Conservation (phyloP, 2,113 vertebrate genomes). For the Toxotes chatareus region DNA sequence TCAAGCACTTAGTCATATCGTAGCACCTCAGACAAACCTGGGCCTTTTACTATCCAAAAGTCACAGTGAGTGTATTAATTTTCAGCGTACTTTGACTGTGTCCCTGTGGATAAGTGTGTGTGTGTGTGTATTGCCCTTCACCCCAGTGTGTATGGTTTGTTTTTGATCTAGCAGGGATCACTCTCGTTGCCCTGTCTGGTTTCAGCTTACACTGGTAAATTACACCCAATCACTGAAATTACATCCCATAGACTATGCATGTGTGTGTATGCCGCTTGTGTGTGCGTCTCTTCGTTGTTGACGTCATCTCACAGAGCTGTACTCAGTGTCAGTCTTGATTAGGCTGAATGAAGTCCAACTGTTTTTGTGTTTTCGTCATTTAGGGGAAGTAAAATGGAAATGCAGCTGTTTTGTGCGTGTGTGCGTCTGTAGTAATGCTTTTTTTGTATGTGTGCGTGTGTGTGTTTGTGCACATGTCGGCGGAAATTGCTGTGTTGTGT, state of each 20-base stretch:
- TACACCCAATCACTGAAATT: slow-evolving; percentile 86
- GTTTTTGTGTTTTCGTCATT: slow-evolving; percentile 82
- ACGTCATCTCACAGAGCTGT: slow-evolving; percentile 79
- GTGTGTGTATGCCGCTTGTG: slow-evolving; percentile 47
- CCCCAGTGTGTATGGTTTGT: slow-evolving; percentile 47
- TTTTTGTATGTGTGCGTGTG: slow-evolving; percentile 7
- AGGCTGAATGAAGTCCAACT: slow-evolving; percentile 79
- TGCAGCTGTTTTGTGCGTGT: slow-evolving; percentile 67
- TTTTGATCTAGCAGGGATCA: slow-evolving; percentile 74
- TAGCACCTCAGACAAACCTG: slow-evolving; percentile 34
- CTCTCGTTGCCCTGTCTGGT: slow-evolving; percentile 76
- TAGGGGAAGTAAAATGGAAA: slow-evolving; percentile 80
- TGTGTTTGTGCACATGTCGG: slow-evolving; percentile 33
- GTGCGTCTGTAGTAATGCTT: slow-evolving; percentile 4
- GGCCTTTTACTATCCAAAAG: slow-evolving; percentile 17
- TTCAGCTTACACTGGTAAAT: slow-evolving; percentile 85
- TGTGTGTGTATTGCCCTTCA: slow-evolving; percentile 3
- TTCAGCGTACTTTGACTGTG: slow-evolving; percentile 13
- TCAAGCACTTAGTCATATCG: slow-evolving; percentile 33
- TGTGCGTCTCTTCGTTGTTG: slow-evolving; percentile 57
- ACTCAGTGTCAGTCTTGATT: slow-evolving; percentile 84
- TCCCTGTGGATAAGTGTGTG: neutral
- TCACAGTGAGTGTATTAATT: neutral
- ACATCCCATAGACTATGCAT: slow-evolving; percentile 72
- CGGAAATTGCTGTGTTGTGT: slow-evolving; percentile 60